Evolutionary conservation across 2,888 invertebrate species (phyloP).

Genomic region (Cantharis flavilabris): DNA sequence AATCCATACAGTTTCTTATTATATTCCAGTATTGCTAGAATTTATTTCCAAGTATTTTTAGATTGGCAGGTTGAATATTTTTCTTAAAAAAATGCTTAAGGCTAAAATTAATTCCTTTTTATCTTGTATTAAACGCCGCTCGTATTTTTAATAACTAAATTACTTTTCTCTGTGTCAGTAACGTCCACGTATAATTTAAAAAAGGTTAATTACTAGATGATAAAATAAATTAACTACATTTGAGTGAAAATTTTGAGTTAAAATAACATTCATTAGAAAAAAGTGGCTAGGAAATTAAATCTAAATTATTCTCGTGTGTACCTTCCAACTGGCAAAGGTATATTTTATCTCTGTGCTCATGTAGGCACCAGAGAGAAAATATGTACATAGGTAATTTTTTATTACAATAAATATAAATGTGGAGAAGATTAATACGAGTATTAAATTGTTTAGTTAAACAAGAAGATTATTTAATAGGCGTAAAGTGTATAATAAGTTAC

Average conservation of each 20-base stretch:
- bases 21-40: no score
- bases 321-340: not conserved
- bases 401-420: not conserved
- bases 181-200: not conserved
- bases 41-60: no score
- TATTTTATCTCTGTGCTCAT: not conserved
- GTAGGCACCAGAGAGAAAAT: not conserved
- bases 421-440: not conserved
- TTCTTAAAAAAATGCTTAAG: not conserved
- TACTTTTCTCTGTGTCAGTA: not conserved
- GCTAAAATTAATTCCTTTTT: not conserved
- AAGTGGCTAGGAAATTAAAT: not conserved
- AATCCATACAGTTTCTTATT: no score
- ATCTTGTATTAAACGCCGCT: not conserved
- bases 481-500: not conserved
- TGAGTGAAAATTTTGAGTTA: not conserved
- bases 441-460: conserved; percentile 10
- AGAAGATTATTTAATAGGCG: conserved; percentile 7
- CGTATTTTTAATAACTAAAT: not conserved
- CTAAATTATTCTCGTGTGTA: not conserved
- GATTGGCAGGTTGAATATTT: no score
- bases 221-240: not conserved
- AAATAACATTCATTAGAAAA: not conserved
- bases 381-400: not conserved
- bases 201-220: not conserved